Conservation (phyloP, 2,113 vertebrate species). For the Petaurus breviceps region DNA sequence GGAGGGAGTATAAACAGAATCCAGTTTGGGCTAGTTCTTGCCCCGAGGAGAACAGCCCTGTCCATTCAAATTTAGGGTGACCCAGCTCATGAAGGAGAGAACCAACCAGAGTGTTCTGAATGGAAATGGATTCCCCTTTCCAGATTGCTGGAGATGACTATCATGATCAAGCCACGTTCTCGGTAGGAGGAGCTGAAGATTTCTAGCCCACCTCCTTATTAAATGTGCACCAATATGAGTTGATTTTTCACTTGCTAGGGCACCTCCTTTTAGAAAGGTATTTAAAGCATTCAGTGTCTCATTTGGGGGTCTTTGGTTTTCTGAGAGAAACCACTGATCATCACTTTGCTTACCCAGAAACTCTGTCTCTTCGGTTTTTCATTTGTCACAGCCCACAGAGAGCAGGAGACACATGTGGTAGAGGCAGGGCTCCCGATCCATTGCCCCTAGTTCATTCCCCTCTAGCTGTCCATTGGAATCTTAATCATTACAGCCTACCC, state of each 20-base stretch:
- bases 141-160: background rate
- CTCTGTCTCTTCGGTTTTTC: too few relatives aligned
- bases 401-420: background rate
- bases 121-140: background rate
- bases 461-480: background rate
- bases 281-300: background rate
- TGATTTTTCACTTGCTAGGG: background rate
- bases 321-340: background rate
- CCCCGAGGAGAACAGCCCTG: background rate
- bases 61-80: background rate
- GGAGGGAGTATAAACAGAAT: background rate
- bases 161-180: background rate
- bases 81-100: background rate
- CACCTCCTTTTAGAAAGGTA: background rate
- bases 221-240: background rate
- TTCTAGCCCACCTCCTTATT: background rate
- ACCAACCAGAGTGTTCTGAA: background rate
- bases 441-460: background rate
- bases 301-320: background rate
- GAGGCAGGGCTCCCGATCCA: background rate
- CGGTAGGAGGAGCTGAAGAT: background rate
- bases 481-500: background rate
- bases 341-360: too few relatives aligned
- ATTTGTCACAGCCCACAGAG: too few relatives aligned
- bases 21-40: background rate